Evolutionary conservation across 2,797 vertebrate genomes (phyloP).

Genomic region (Artibeus lituratus): DNA sequence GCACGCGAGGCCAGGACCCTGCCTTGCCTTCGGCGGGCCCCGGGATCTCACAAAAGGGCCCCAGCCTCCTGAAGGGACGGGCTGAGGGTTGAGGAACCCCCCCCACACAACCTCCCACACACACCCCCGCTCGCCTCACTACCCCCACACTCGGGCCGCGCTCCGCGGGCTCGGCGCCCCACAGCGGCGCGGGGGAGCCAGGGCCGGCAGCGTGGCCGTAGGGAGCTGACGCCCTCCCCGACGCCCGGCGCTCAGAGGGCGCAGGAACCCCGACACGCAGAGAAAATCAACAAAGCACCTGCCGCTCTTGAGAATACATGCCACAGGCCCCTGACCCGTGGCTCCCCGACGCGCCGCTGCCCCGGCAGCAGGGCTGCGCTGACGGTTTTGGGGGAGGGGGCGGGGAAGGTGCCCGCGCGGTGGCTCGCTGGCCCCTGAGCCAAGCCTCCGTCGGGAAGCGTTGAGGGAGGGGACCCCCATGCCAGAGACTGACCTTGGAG

Average conservation of each 20-base stretch:
- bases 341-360: slow-evolving; percentile 31
- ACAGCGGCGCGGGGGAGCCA: background rate
- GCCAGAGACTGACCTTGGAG: slow-evolving; percentile 92
- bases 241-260: background rate
- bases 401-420: background rate
- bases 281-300: slow-evolving; percentile 57
- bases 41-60: background rate
- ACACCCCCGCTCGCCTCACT: background rate
- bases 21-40: background rate
- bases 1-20: background rate
- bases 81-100: background rate
- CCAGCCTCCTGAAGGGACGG: background rate
- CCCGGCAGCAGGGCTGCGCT: background rate
- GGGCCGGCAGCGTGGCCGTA: background rate
- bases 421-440: background rate
- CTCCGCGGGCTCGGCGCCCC: background rate
- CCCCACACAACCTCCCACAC: background rate
- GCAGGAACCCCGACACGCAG: background rate
- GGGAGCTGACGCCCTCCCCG: background rate
- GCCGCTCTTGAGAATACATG: background rate
- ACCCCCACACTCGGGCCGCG: background rate
- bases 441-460: background rate
- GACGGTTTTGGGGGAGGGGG: background rate
- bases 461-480: background rate
- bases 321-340: slow-evolving; percentile 82